Evolutionary conservation across 2,888 invertebrate species (phyloP).

Genomic region (Nudaria mundana): DNA sequence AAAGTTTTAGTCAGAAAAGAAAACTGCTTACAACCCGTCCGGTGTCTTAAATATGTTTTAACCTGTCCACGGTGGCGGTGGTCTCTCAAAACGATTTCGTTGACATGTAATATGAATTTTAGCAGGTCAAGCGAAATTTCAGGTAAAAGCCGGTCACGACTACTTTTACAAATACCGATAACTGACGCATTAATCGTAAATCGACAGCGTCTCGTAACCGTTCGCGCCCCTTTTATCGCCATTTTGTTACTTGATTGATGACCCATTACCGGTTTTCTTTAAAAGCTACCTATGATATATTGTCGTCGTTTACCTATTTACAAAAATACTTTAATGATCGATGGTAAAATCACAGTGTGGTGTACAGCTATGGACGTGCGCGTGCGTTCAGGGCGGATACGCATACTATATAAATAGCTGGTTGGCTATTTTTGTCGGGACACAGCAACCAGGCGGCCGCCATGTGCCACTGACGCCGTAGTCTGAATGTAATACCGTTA

Average conservation of each 20-base stretch:
- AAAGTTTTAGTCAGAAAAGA: background rate
- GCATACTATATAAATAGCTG: slow-evolving; percentile 70
- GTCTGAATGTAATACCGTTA: slow-evolving; percentile 56
- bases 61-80: no score
- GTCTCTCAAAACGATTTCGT: no score
- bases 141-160: background rate
- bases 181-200: slow-evolving; percentile 18
- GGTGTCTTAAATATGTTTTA: no score
- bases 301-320: slow-evolving; percentile 29
- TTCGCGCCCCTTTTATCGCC: slow-evolving; percentile 42
- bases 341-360: slow-evolving; percentile 34
- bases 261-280: slow-evolving; percentile 53
- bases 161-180: background rate
- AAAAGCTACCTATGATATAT: slow-evolving; percentile 44
- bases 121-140: background rate
- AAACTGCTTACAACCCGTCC: background rate
- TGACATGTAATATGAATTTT: no score
- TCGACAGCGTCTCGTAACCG: slow-evolving; percentile 30
- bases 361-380: slow-evolving; percentile 49
- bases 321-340: slow-evolving; percentile 22
- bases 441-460: slow-evolving; percentile 66
- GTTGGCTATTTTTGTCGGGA: slow-evolving; percentile 69
- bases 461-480: slow-evolving; percentile 65
- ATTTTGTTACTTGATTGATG: slow-evolving; percentile 65
- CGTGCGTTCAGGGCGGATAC: slow-evolving; percentile 72